Percentiles rank a stretch among this genome's conserved stretches.
Conservation (phyloP, 2,797 vertebrate genomes). For the Enteromius trimaculatus region DNA sequence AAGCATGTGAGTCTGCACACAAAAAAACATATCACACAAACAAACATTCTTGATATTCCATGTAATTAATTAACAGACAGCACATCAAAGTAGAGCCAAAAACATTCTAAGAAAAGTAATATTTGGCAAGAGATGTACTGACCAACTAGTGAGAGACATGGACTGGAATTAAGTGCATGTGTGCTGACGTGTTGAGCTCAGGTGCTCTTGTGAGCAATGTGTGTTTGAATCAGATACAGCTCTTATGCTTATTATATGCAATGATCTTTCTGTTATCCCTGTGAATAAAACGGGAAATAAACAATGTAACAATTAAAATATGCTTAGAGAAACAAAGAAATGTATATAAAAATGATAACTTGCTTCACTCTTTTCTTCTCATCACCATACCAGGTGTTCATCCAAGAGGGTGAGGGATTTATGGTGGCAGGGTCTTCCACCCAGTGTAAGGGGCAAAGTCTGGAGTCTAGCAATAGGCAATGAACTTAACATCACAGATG, state of each 20-base stretch:
- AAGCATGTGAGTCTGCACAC: conserved; percentile 78
- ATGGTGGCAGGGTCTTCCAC: conserved; percentile 97
- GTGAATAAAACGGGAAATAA: background rate
- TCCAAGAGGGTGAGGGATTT: conserved; percentile 89
- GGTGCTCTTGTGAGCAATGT: background rate
- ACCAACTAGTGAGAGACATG: background rate
- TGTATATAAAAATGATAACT: background rate
- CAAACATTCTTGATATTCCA: background rate
- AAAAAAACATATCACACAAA: background rate
- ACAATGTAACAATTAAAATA: background rate
- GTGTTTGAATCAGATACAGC: background rate
- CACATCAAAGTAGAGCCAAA: background rate
- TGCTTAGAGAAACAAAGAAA: background rate
- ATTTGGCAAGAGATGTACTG: background rate
- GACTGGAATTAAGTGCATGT: background rate
- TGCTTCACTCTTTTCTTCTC: background rate
- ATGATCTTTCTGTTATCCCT: background rate
- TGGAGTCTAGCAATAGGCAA: conserved; percentile 96
- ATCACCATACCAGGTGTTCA: conserved; percentile 79
- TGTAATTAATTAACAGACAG: background rate
- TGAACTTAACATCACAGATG: conserved; percentile 95
- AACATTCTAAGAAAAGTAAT: background rate
- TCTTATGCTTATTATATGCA: background rate
- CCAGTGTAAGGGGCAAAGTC: conserved; percentile 91
- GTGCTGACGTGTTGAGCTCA: background rate